phyloP scores from a whole-genome alignment of 2,888 invertebrate genomes.

The Sinodicranocentrus sp. region DNA sequence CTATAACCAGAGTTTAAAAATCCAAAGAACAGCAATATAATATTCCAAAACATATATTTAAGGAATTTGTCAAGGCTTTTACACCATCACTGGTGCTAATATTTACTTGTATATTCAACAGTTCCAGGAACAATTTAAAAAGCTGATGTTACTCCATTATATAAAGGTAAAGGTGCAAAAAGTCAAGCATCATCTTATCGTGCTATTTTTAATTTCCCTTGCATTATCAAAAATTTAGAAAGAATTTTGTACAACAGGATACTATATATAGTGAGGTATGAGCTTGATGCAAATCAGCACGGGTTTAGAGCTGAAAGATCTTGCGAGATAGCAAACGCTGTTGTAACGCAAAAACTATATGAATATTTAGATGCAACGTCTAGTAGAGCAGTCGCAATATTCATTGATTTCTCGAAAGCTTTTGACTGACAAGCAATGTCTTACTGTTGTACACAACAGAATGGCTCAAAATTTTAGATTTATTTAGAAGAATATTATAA shows the following conservation, averaged over 20 bases:
- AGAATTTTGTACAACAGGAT: constrained; percentile 31
- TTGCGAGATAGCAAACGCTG: constrained; percentile 48
- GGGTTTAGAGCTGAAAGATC: constrained; percentile 47
- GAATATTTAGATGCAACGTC: constrained; percentile 15
- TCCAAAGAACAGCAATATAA: no score
- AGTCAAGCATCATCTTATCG: constrained; percentile 18
- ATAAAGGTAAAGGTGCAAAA: constrained; percentile 38
- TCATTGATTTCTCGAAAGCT: constrained; percentile 62
- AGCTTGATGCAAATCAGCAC: constrained; percentile 34
- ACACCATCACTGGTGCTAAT: no score
- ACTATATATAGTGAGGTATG: not conserved
- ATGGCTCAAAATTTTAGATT: no score
- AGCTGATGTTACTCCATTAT: constrained; percentile 41
- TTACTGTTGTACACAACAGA: no score
- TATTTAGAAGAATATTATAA: no score
- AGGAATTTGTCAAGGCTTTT: no score
- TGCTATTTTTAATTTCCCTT: constrained; percentile 38
- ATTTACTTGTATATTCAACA: no score
- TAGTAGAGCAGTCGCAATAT: constrained; percentile 35
- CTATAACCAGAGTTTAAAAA: no score
- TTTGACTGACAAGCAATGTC: no score
- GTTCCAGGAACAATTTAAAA: no score
- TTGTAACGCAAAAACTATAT: constrained; percentile 46
- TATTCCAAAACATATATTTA: no score
- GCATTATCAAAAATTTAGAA: constrained; percentile 46